Percentiles rank a stretch among this genome's conserved stretches.
Evolutionary conservation across 2,797 vertebrate species (phyloP).

Genomic region (Linurgus olivaceus): DNA sequence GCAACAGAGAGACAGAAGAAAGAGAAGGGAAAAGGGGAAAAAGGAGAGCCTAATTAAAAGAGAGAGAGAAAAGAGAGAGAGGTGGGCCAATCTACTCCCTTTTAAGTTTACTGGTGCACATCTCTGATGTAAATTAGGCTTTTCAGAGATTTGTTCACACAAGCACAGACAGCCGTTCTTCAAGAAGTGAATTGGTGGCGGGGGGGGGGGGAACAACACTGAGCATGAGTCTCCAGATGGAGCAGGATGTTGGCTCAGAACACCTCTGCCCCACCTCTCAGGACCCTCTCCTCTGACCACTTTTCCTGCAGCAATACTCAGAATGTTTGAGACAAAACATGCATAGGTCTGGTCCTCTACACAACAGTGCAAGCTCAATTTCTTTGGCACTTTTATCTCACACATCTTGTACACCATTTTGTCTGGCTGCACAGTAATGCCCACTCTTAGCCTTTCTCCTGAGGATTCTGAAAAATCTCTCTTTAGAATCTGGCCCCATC

Average conservation of each 20-base stretch:
- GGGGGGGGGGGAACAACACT: fast-evolving
- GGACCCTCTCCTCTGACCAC: not conserved
- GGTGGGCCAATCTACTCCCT: fast-evolving
- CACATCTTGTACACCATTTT: not conserved
- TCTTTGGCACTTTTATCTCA: not conserved
- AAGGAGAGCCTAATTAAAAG: not conserved
- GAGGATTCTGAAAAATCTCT: not conserved
- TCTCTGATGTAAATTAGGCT: not conserved
- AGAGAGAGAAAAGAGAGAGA: not conserved
- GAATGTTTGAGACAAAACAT: not conserved
- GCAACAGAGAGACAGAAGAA: not conserved
- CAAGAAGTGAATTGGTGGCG: not conserved
- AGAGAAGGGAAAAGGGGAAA: not conserved
- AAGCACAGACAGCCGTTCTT: not conserved
- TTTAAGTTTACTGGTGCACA: not conserved
- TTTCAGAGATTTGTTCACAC: not conserved
- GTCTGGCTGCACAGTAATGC: not conserved
- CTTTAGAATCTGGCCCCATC: not conserved
- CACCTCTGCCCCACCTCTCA: not conserved
- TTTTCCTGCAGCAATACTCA: not conserved
- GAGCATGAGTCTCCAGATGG: fast-evolving
- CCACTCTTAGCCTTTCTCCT: not conserved
- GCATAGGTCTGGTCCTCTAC: not conserved
- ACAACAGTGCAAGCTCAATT: not conserved
- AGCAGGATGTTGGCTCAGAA: not conserved